phyloP scores from a whole-genome alignment of 2,797 vertebrate genomes.

The Acrossocheilus wenchowensis region DNA sequence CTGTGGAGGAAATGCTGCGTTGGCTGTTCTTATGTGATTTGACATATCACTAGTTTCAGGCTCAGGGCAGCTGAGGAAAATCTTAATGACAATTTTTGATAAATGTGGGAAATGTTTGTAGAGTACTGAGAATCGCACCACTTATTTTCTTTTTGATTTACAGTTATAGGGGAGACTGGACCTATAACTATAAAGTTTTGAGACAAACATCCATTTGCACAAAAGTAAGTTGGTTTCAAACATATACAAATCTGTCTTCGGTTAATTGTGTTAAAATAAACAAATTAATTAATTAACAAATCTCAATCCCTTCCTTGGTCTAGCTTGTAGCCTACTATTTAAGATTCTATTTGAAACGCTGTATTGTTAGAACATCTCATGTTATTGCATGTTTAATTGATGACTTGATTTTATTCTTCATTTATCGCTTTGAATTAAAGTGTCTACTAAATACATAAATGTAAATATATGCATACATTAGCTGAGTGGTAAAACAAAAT shows the following conservation, averaged over 20 bases:
- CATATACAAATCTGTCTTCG: neutral
- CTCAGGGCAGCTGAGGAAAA: neutral
- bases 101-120: conserved; percentile 3
- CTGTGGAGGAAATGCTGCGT: neutral
- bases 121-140: neutral
- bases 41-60: conserved; percentile 17
- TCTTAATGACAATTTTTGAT: neutral
- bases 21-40: conserved; percentile 17
- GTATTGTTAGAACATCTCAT: no score
- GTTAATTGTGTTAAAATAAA: neutral
- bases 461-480: no score
- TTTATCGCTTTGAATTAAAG: no score
- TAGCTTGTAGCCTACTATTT: no score
- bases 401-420: no score
- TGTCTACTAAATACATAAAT: no score
- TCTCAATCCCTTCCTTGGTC: no score
- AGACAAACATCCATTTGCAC: neutral
- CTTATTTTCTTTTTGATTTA: neutral
- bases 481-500: no score
- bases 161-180: neutral
- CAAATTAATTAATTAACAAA: no score
- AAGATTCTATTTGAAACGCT: no score
- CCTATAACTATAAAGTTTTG: neutral
- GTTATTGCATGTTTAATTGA: no score
- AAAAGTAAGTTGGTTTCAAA: neutral